phyloP scores from a whole-genome alignment of 2,797 vertebrate species.

The Pseudochirops cupreus region DNA sequence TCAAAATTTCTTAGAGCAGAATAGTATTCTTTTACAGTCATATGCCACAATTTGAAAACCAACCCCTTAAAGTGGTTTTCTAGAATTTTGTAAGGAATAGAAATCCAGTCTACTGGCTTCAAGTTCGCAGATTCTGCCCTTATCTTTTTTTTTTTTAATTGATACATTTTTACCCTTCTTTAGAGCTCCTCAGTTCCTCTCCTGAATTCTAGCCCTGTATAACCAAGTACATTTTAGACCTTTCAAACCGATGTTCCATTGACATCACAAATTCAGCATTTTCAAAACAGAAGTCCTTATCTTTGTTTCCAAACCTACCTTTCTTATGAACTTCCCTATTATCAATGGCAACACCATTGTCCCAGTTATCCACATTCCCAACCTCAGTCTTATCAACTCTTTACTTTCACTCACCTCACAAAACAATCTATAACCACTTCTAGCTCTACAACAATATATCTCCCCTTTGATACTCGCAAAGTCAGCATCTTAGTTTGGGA shows the following conservation, averaged over 20 bases:
- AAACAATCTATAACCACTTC: background rate
- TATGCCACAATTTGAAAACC: background rate
- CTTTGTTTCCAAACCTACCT: background rate
- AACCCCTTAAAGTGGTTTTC: background rate
- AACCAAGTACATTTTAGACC: background rate
- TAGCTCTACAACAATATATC: background rate
- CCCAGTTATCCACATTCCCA: background rate
- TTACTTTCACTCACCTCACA: background rate
- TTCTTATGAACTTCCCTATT: background rate
- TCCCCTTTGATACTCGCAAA: background rate
- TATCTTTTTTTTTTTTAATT: background rate
- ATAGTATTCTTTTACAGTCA: background rate
- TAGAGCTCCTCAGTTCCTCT: background rate
- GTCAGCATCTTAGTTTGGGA: background rate
- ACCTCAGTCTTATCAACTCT: background rate
- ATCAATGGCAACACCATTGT: background rate
- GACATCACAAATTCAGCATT: background rate
- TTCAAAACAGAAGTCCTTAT: background rate
- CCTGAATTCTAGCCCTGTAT: background rate
- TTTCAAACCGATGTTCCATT: background rate
- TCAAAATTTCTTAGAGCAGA: background rate
- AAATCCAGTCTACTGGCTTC: background rate
- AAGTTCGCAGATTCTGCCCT: background rate
- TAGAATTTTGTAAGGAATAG: background rate
- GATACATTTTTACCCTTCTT: background rate